Conservation (phyloP, 2,797 vertebrate species). For the Dermochelys coriacea region DNA sequence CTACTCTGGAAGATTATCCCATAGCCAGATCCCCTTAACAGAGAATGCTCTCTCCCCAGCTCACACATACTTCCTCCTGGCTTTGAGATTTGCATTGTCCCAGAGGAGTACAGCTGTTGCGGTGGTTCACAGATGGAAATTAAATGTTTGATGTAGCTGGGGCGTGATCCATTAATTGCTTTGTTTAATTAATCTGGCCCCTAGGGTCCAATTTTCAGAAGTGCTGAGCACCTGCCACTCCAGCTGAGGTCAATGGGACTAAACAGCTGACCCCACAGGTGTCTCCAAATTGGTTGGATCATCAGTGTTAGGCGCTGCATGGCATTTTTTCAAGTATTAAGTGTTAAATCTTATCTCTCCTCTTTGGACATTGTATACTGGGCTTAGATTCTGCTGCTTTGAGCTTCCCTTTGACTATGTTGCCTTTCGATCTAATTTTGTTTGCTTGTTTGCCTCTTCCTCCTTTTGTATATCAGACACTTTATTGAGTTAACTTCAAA, state of each 20-base stretch:
- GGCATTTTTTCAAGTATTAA: neutral
- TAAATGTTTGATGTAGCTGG: neutral
- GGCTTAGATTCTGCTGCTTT: neutral
- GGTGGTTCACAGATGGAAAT: neutral
- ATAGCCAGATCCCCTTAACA: neutral
- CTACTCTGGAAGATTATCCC: neutral
- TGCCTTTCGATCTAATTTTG: neutral
- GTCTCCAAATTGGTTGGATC: neutral
- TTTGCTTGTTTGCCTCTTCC: neutral
- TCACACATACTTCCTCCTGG: neutral
- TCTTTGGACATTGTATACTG: neutral
- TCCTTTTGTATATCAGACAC: neutral
- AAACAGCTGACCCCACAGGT: neutral
- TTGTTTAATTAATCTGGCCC: neutral
- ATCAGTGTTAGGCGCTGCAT: neutral
- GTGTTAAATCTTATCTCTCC: neutral
- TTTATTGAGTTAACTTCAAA: neutral
- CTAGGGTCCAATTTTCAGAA: neutral
- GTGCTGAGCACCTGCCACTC: neutral
- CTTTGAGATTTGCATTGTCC: neutral
- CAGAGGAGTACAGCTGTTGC: neutral
- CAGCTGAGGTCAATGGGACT: neutral
- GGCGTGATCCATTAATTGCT: neutral
- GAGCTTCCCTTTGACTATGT: neutral
- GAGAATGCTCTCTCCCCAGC: neutral